Evolutionary conservation across 2,888 invertebrate species (phyloP).

Genomic region (Stenchaetothrips biformis): DNA sequence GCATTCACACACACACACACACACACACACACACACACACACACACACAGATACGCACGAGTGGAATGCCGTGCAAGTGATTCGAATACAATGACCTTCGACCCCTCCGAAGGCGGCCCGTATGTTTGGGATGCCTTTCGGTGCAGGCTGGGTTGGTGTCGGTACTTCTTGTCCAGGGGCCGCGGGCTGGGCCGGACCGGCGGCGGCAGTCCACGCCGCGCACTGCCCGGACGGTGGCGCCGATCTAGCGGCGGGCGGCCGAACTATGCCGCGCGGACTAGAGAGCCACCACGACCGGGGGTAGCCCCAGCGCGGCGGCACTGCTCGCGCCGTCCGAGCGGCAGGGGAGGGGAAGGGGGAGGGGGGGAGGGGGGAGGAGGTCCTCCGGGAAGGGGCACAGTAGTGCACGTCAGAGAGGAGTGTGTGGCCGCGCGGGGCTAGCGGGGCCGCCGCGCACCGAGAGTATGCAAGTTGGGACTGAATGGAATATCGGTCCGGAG

Average conservation of each 20-base stretch:
- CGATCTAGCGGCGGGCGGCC: neutral
- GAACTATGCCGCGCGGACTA: conserved; percentile 17
- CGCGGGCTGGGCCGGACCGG: neutral
- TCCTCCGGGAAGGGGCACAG: neutral
- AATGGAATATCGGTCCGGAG: no score
- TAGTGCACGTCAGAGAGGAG: neutral
- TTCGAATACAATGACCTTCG: neutral
- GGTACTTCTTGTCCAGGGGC: neutral
- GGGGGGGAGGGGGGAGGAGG: neutral
- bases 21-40: neutral
- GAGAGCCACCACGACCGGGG: neutral
- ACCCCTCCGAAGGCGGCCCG: neutral
- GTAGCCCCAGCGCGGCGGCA: neutral
- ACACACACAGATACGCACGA: neutral
- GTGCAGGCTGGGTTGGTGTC: neutral
- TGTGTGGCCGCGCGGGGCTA: neutral
- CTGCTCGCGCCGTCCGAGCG: neutral
- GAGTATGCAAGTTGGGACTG: neutral
- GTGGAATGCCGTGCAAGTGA: neutral
- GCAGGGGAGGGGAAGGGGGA: neutral
- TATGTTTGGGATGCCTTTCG: neutral
- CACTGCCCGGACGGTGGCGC: conserved; percentile 1
- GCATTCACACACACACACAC: neutral
- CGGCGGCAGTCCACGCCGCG: neutral
- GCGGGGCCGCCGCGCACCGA: neutral